Percentiles rank a stretch among this genome's conserved stretches.
Evolutionary conservation across 1,140 invertebrate genomes (phyloP).

Genomic region (Ectropis grisescens): DNA sequence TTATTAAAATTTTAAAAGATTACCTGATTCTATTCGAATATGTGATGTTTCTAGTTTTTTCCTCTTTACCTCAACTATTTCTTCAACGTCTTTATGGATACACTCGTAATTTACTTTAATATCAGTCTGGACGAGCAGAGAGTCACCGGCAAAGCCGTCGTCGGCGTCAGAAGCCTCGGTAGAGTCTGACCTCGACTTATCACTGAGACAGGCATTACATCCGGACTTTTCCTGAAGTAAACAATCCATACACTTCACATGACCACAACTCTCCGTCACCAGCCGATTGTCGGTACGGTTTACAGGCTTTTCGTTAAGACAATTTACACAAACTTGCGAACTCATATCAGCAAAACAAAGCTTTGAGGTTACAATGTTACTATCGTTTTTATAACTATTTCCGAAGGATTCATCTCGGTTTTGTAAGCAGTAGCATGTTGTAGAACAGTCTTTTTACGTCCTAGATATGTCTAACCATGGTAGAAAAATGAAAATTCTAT

Average conservation of each 20-base stretch:
- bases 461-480: too few species aligned
- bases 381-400: slow-evolving; percentile 4
- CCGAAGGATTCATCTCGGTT: too few species aligned
- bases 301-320: slow-evolving; percentile 44
- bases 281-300: slow-evolving; percentile 65
- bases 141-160: slow-evolving; percentile 5
- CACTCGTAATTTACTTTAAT: slow-evolving; percentile 11
- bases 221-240: slow-evolving; percentile 62
- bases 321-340: slow-evolving; percentile 53
- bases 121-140: slow-evolving; percentile 8
- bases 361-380: slow-evolving; percentile 28
- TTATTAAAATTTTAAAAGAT: too few species aligned
- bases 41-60: slow-evolving; percentile 43
- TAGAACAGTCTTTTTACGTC: too few species aligned
- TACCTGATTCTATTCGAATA: slow-evolving; percentile 43
- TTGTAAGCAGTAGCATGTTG: too few species aligned
- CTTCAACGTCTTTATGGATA: slow-evolving; percentile 12
- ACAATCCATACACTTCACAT: slow-evolving; percentile 69
- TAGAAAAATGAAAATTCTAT: too few species aligned
- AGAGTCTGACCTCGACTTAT: slow-evolving; percentile 9
- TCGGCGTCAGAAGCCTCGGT: slow-evolving; percentile 1
- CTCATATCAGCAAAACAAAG: slow-evolving; percentile 39
- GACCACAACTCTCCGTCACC: slow-evolving; percentile 69
- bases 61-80: slow-evolving; percentile 22
- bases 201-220: slow-evolving; percentile 45